phyloP scores from a whole-genome alignment of 2,113 vertebrate species.

The Ophthalmolycus amberensis region DNA sequence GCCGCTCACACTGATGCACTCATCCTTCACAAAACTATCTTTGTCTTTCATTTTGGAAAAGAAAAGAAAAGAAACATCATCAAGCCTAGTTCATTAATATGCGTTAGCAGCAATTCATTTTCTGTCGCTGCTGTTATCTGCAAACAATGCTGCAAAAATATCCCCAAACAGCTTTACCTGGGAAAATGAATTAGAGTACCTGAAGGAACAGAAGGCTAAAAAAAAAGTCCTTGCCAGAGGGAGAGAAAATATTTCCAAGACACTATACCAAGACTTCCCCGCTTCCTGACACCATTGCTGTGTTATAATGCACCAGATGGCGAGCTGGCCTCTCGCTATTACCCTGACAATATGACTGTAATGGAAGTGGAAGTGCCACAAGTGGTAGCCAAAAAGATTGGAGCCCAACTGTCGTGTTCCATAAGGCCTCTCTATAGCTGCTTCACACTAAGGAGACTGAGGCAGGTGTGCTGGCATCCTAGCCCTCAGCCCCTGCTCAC shows the following conservation, averaged over 20 bases:
- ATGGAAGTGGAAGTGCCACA: slow-evolving; percentile 67
- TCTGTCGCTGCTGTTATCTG: slow-evolving; percentile 19
- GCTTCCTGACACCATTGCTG: slow-evolving; percentile 55
- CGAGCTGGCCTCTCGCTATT: slow-evolving; percentile 55
- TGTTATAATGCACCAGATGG: slow-evolving; percentile 79
- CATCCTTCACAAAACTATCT: slow-evolving; percentile 9
- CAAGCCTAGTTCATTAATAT: not conserved
- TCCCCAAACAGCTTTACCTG: not conserved
- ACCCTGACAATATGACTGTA: slow-evolving; percentile 67
- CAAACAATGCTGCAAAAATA: not conserved
- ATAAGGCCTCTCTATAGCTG: slow-evolving; percentile 25
- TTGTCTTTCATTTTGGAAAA: not conserved
- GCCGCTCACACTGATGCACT: not conserved
- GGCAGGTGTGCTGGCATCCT: slow-evolving; percentile 20
- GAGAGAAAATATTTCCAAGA: slow-evolving; percentile 58
- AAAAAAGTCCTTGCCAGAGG: slow-evolving; percentile 54
- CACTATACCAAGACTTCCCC: slow-evolving; percentile 59
- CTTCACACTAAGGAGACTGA: slow-evolving; percentile 11
- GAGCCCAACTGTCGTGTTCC: slow-evolving; percentile 65
- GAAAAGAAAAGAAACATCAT: not conserved
- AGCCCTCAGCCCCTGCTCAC: slow-evolving; percentile 9
- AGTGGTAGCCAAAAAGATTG: slow-evolving; percentile 49
- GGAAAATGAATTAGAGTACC: slow-evolving; percentile 38
- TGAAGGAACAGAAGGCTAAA: slow-evolving; percentile 66
- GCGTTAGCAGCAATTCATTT: not conserved